Evolutionary conservation across 2,797 vertebrate genomes (phyloP), one percentile per base, ranked within the genome.

Genomic region (Petrocephalus schoutedeni): DNA sequence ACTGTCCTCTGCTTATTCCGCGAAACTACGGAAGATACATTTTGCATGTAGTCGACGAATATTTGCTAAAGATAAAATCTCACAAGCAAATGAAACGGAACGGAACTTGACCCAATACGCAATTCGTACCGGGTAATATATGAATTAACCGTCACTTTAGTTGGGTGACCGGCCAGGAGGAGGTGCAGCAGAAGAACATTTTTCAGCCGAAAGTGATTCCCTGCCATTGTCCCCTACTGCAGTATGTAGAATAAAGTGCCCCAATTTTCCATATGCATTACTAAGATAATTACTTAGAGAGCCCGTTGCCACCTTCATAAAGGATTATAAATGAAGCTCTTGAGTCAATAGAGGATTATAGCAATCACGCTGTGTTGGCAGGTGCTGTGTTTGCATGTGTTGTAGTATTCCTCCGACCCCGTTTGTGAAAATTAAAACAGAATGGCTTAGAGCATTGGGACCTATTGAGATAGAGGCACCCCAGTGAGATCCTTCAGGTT

Each of bases 231-330:
- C 92, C 94, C 88, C 51, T 67, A 59, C 59, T 84, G 41, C 32
- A 32, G 45, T 92, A 93, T 91, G 93, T 89, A 87, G 91, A 93
- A 90, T 92, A 93, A 91, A 93, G 92, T 91, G 93, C 91, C 89
- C 90, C 91, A 92, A 92, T 94, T 84, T 93, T 91, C 91, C 87
- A 88, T 84, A 89, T 87, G 91, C 91, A 89, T 89, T 84, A 88
- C 86, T 86, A 88, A 91, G 89, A 91, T 90, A 90, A 89, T 90
- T 88, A 91, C 91, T 91, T 91, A 90, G 91, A 89, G 56, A 64
- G 89, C 90, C 89, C 89, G 86, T 92, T 92, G 88, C 90, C 91
- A 89, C 91, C 90, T 92, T 93, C 91, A 93, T 93, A 92, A 93
- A 92, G 90, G 92, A 92, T 91, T 91, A 93, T 91, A 92, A 90